These are phyloP conservation scores for Lagenorhynchus albirostris DNA, from an alignment of 2,113 vertebrate species.

Conservation along the genomic window DNA sequence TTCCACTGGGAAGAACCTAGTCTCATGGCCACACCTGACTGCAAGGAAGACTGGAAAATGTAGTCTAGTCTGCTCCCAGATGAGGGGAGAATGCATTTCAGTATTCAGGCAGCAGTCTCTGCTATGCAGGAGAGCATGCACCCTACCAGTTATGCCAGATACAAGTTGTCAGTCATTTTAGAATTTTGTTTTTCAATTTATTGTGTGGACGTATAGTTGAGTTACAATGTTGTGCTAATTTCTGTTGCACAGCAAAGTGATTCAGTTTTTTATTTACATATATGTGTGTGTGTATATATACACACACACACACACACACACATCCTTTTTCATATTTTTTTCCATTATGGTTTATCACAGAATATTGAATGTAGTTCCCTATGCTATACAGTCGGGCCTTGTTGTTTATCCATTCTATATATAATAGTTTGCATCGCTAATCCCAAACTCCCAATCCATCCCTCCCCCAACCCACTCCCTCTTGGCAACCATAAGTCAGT, in stretches of 20 bases:
- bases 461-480: background rate
- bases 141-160: background rate
- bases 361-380: background rate
- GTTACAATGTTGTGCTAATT: background rate
- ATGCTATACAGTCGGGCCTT: background rate
- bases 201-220: background rate
- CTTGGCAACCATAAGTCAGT: background rate
- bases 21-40: background rate
- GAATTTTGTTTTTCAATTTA: background rate
- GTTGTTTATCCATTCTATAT: background rate
- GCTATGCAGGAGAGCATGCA: rapidly evolving
- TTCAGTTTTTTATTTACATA: background rate
- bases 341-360: background rate
- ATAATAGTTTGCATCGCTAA: background rate
- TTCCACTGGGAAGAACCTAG: background rate
- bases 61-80: background rate
- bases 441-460: background rate
- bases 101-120: background rate
- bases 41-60: background rate
- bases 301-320: background rate
- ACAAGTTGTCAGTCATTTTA: background rate
- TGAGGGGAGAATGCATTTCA: background rate
- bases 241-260: background rate
- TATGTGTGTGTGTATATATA: background rate
- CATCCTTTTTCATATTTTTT: background rate